These are phyloP conservation scores for Cynopterus brachyotis DNA, from an alignment of 2,113 vertebrate genomes.

Conservation along the genomic window DNA sequence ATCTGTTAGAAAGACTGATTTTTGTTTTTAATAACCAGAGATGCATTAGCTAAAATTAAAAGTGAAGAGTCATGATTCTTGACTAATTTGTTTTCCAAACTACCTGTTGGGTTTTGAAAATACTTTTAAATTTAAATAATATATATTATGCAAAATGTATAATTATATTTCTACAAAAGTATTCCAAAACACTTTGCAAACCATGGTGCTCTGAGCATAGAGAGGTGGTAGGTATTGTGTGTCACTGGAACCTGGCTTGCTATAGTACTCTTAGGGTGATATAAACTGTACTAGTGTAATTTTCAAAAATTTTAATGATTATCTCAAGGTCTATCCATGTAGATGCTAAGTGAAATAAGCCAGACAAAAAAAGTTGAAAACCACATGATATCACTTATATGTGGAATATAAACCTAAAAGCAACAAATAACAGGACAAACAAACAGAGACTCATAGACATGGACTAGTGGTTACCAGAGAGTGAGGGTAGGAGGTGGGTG, in stretches of 20 bases:
- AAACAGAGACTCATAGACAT: no score
- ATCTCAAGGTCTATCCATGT: no score
- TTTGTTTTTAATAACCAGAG: slow-evolving; percentile 60
- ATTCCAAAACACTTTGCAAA: neutral
- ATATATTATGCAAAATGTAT: neutral
- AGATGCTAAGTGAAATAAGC: no score
- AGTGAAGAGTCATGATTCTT: slow-evolving; percentile 18
- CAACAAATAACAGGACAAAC: no score
- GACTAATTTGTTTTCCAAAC: slow-evolving; percentile 30
- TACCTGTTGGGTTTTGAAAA: neutral
- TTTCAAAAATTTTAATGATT: neutral
- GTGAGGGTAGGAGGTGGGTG: no score
- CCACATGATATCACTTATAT: no score
- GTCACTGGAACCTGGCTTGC: neutral
- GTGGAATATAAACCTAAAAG: no score
- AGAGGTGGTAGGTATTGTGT: neutral
- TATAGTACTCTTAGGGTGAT: neutral
- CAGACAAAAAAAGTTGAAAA: no score
- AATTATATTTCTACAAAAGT: neutral
- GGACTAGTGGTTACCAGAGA: no score
- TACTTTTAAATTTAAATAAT: neutral
- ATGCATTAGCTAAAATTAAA: slow-evolving; percentile 19
- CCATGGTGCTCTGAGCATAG: neutral
- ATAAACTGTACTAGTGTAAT: neutral
- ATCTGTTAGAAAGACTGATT: slow-evolving; percentile 10